A percentile compares a stretch with the other conserved stretches of the same genome.
Evolutionary conservation across 2,888 invertebrate species (phyloP).

Genomic region (Laspeyria flexula): DNA sequence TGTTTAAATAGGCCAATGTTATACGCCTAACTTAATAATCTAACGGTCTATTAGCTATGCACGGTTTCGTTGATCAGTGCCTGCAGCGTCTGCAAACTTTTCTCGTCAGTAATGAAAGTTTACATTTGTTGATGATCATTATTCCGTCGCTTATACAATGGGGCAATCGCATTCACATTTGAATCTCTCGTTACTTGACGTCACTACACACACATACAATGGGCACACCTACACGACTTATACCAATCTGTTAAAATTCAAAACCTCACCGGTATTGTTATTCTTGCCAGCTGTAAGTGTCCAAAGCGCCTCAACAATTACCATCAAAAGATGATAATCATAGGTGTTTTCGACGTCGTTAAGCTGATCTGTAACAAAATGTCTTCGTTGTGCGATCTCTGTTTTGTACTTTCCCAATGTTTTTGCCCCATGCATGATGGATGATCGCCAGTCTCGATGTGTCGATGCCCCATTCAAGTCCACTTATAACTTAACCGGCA

Average conservation of each 20-base stretch:
- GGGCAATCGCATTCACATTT: slow-evolving; percentile 10
- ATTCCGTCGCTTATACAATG: slow-evolving; percentile 15
- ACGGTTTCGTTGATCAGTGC: background rate
- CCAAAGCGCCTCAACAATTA: slow-evolving; percentile 82
- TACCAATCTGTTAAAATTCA: slow-evolving; percentile 67
- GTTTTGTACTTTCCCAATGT: slow-evolving; percentile 63
- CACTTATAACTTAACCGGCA: slow-evolving; percentile 52
- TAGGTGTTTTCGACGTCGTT: slow-evolving; percentile 85
- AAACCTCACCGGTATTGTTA: slow-evolving; percentile 79
- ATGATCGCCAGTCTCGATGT: slow-evolving; percentile 62
- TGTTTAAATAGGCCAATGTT: slow-evolving; percentile 16
- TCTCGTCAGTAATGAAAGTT: background rate
- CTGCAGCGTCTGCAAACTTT: background rate
- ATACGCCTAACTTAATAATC: slow-evolving; percentile 10
- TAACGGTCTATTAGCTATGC: slow-evolving; percentile 5
- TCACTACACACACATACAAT: slow-evolving; percentile 51
- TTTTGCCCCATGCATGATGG: slow-evolving; percentile 72
- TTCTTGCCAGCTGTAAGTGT: slow-evolving; percentile 78
- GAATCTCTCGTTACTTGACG: slow-evolving; percentile 14
- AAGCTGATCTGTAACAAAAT: slow-evolving; percentile 86
- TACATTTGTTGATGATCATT: slow-evolving; percentile 1
- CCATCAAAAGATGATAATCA: slow-evolving; percentile 86
- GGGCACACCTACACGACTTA: slow-evolving; percentile 64
- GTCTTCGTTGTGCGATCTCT: slow-evolving; percentile 82
- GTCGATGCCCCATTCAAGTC: slow-evolving; percentile 57